Conservation (phyloP, 2,797 vertebrate species). For the Alfaro cultratus region DNA sequence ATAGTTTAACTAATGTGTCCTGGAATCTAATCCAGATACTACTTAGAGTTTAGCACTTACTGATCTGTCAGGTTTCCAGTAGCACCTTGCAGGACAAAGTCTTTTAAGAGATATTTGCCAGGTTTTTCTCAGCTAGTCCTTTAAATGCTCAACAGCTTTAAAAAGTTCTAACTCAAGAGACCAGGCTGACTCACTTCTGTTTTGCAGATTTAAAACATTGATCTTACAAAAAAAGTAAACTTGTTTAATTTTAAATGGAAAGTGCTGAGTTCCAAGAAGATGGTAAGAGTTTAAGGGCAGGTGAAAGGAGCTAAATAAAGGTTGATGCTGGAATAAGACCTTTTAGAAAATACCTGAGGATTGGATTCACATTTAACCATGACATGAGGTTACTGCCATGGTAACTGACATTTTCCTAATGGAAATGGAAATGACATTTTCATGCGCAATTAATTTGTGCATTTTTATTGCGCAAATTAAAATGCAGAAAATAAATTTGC, state of each 20-base stretch:
- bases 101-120: conserved; percentile 17
- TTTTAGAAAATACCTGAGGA: not conserved
- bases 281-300: not conserved
- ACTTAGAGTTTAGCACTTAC: conserved; percentile 5
- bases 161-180: conserved; percentile 25
- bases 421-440: too few relatives aligned
- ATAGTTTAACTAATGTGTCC: not conserved
- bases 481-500: too few relatives aligned
- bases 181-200: conserved; percentile 15
- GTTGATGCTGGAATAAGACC: not conserved
- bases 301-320: not conserved
- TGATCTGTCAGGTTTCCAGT: conserved; percentile 27
- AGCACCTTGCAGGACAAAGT: conserved; percentile 3
- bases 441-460: too few relatives aligned
- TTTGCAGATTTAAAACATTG: conserved; percentile 8
- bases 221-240: not conserved
- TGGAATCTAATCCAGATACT: not conserved
- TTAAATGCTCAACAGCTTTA: conserved; percentile 55
- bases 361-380: not conserved
- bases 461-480: too few relatives aligned
- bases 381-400: not conserved
- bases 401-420: too few relatives aligned
- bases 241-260: not conserved
- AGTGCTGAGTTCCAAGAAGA: not conserved
- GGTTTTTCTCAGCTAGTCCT: conserved; percentile 30